Evolutionary conservation across 2,113 vertebrate genomes (phyloP).

Genomic region (Pseudonaja textilis): DNA sequence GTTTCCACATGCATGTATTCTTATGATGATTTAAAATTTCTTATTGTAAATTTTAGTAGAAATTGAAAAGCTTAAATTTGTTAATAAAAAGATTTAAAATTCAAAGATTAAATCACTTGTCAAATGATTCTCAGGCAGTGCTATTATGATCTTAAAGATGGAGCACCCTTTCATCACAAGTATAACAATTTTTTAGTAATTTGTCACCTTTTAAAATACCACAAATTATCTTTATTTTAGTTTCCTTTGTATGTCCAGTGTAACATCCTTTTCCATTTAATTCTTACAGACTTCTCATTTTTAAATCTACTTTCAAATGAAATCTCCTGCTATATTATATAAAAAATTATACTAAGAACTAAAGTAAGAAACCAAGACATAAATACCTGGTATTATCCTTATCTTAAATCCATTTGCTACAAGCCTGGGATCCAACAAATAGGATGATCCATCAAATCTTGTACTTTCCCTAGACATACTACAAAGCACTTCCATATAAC

Average conservation of each 20-base stretch:
- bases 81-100: not conserved
- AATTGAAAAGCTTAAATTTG: not conserved
- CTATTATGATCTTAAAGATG: not conserved
- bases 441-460: slow-evolving; percentile 63
- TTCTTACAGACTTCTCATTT: not conserved
- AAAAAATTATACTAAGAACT: not conserved
- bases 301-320: not conserved
- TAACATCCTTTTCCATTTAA: not conserved
- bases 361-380: slow-evolving; percentile 1
- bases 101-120: not conserved
- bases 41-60: not conserved
- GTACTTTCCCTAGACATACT: slow-evolving; percentile 78
- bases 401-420: slow-evolving; percentile 90
- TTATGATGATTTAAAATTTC: not conserved
- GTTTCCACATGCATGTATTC: not conserved
- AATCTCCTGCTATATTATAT: not conserved
- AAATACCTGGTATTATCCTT: slow-evolving; percentile 83
- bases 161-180: not conserved
- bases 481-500: slow-evolving; percentile 77
- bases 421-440: slow-evolving; percentile 86
- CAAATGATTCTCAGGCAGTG: not conserved
- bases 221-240: not conserved
- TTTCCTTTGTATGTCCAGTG: not conserved
- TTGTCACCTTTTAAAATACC: not conserved
- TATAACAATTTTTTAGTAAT: not conserved